These are phyloP conservation scores for Apodemus agrarius DNA, from an alignment of 2,797 vertebrate species.

Conservation along the genomic window DNA sequence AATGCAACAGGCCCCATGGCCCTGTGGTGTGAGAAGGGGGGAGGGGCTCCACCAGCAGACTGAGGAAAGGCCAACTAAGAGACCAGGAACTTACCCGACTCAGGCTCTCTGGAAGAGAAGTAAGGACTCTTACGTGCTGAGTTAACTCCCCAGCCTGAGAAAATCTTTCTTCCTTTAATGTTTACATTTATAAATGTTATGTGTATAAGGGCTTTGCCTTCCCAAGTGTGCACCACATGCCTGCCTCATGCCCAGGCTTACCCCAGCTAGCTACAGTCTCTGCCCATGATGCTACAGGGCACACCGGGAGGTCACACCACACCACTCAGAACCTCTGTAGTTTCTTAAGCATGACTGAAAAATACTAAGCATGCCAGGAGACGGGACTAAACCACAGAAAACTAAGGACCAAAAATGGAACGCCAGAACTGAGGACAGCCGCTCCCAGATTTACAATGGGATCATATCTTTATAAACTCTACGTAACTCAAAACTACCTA, in stretches of 20 bases:
- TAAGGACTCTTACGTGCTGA: neutral
- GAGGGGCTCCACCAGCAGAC: no score
- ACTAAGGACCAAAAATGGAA: neutral
- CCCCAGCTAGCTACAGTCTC: neutral
- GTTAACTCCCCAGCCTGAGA: neutral
- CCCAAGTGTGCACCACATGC: neutral
- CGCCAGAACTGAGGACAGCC: no score
- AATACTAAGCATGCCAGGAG: neutral
- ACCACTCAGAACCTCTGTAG: rapidly evolving
- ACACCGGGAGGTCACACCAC: rapidly evolving
- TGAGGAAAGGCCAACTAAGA: rapidly evolving
- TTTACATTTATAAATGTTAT: neutral
- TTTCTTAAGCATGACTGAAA: neutral
- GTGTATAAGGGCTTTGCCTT: neutral
- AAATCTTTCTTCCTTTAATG: neutral
- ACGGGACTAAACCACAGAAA: neutral
- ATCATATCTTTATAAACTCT: neutral
- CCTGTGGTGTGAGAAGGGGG: rapidly evolving
- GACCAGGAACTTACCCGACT: neutral
- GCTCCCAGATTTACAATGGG: neutral
- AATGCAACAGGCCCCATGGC: neutral
- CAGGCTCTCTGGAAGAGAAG: neutral
- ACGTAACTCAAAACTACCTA: neutral
- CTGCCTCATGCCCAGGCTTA: neutral
- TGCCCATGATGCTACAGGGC: neutral